Base-by-base conservation (phyloP, 2,113 vertebrate genomes). In the Sturnus vulgaris region DNA sequence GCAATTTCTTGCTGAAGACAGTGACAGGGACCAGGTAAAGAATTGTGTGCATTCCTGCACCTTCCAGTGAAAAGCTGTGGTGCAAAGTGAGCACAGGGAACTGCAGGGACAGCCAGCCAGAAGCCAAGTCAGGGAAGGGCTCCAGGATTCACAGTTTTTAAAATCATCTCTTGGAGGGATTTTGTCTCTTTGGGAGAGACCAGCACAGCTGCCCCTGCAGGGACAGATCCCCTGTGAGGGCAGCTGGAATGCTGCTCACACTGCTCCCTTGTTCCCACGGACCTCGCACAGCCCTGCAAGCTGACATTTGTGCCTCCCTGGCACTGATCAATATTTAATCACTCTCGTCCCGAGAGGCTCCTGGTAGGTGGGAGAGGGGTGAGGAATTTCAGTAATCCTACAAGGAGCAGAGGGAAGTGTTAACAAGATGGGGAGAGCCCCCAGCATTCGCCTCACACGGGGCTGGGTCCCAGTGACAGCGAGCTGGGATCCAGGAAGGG, bases 341-440 rank as follows among this genome's bases (percentile, higher is more conserved):
- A 6, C 20, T 42, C 20, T 7, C 10, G 18, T 14, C 79, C 78
- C 71, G 27, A 15, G 79, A 69, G 85, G 76, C 71, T 87, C 56
- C 72, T 24, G 82, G 60, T 2, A 86, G 90, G 80, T 93, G 49
- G 64, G 72, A 95, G 49, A 86, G 28, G 82, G 83, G 93, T 96
- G 96, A 96, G 96, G 95, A 97, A 97, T 96, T 96, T 88, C 90
- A 83, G 5, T 14, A 73, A 86, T 90, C 61, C 90, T 5, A 20
- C 3, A 1, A 75, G 23, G 18, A 47, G 88, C 47, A 76, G 33
- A 90, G 69, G 66, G 79, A 40, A 31, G 47, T 0, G 9, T 40
- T 49, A 49, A 47, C 39, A 56, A 64, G 69, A 30, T 72, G 42
- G 53, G 61, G 63, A 82, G 66, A 68, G 63, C 2, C 22, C 56